phyloP scores from a whole-genome alignment of 2,113 vertebrate genomes.

The pig (Sus scrofa) region DNA sequence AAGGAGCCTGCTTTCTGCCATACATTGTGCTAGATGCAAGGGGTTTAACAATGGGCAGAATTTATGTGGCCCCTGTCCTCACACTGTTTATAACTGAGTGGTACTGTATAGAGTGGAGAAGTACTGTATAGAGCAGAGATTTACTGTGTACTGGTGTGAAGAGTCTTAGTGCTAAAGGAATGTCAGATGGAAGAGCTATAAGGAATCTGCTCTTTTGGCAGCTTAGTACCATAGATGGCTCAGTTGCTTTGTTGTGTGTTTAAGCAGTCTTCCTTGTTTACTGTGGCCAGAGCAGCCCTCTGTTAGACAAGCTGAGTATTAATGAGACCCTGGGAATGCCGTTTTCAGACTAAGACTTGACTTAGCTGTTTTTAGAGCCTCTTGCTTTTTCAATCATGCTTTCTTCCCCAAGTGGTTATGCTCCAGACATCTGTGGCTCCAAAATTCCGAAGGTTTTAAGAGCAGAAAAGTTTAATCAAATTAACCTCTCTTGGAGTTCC shows the following conservation, averaged over 20 bases:
- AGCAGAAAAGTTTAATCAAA: constrained; percentile 17
- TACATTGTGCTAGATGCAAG: neutral
- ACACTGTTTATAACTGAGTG: neutral
- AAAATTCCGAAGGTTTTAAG: neutral
- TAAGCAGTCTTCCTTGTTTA: neutral
- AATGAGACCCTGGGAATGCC: neutral
- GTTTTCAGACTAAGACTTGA: neutral
- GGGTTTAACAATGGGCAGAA: neutral
- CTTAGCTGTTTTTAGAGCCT: neutral
- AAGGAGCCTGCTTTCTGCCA: neutral
- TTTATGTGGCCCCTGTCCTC: neutral
- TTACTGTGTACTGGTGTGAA: neutral
- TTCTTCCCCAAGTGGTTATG: neutral
- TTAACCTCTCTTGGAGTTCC: neutral
- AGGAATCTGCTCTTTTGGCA: neutral
- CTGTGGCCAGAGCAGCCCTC: neutral
- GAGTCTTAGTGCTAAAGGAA: neutral
- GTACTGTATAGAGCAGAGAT: neutral
- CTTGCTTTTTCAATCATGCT: neutral
- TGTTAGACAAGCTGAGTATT: neutral
- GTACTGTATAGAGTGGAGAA: neutral
- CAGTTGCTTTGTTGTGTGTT: neutral
- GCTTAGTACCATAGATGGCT: neutral
- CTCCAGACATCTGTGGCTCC: neutral
- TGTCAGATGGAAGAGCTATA: neutral